phyloP scores from a whole-genome alignment of 1,140 invertebrate species.

The Watersipora subatra region DNA sequence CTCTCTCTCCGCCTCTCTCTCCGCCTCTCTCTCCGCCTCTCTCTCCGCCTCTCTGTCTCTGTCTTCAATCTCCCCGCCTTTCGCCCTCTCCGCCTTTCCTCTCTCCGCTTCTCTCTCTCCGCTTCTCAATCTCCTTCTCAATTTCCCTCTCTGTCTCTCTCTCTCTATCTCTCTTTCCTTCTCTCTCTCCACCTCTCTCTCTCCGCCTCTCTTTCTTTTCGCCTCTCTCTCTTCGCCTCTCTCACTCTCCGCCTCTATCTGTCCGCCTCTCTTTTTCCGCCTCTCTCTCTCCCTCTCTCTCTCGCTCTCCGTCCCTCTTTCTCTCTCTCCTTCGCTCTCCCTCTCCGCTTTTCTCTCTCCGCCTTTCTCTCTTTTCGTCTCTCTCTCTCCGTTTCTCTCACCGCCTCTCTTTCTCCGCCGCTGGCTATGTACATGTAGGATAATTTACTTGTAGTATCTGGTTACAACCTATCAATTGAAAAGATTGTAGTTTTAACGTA shows the following conservation, averaged over 20 bases:
- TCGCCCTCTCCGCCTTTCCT: constrained; percentile 1
- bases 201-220: neutral
- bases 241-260: too few species aligned
- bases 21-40: neutral
- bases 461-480: too few species aligned
- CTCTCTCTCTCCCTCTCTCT: constrained; percentile 6
- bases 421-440: neutral
- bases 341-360: too few species aligned
- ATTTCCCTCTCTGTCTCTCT: too few species aligned
- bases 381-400: constrained; percentile 1
- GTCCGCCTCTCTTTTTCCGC: constrained; percentile 6
- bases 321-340: neutral
- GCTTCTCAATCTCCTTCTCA: neutral
- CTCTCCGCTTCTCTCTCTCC: neutral
- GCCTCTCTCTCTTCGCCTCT: too few species aligned
- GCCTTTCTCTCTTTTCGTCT: neutral
- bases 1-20: neutral
- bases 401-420: neutral
- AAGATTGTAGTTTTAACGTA: too few species aligned
- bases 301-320: too few species aligned
- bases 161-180: too few species aligned
- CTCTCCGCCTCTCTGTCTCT: neutral
- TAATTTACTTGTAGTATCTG: too few species aligned
- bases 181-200: neutral
- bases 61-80: neutral